phyloP scores from a whole-genome alignment of 2,113 vertebrate species.

The Tenebrosternarchus preto region DNA sequence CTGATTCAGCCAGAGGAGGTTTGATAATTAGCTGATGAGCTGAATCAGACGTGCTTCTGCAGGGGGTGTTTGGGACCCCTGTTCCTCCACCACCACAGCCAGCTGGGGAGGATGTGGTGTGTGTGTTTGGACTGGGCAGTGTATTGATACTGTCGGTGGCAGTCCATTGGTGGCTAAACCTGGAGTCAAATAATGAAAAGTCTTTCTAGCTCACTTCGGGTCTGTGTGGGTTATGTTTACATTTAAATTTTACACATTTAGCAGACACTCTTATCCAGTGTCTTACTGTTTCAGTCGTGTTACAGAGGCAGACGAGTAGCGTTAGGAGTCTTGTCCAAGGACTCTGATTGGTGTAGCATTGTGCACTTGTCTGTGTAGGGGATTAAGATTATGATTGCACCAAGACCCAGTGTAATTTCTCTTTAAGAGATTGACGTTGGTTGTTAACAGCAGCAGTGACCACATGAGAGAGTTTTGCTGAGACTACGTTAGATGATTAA shows the following conservation, averaged over 20 bases:
- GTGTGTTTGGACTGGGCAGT: neutral
- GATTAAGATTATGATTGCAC: too few relatives aligned
- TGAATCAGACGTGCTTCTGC: neutral
- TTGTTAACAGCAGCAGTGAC: too few relatives aligned
- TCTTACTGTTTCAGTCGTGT: too few relatives aligned
- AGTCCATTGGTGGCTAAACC: neutral
- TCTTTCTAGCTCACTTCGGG: neutral
- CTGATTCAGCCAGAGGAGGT: neutral
- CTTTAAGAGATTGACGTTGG: too few relatives aligned
- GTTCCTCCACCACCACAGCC: too few relatives aligned
- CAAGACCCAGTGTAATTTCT: too few relatives aligned
- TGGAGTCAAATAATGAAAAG: neutral
- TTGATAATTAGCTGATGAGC: slow-evolving; percentile 19
- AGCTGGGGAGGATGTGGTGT: neutral
- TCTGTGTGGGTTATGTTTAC: neutral
- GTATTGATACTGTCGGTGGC: neutral
- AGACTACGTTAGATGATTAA: too few relatives aligned
- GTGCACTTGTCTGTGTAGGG: too few relatives aligned
- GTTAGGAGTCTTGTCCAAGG: too few relatives aligned
- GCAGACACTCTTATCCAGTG: neutral
- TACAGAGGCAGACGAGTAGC: too few relatives aligned
- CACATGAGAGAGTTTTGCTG: too few relatives aligned
- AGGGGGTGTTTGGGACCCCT: neutral
- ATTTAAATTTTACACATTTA: slow-evolving; percentile 6
- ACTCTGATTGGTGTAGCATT: too few relatives aligned